Base-by-base conservation (phyloP, 2,797 vertebrate genomes). In the Cuniculus paca region DNA sequence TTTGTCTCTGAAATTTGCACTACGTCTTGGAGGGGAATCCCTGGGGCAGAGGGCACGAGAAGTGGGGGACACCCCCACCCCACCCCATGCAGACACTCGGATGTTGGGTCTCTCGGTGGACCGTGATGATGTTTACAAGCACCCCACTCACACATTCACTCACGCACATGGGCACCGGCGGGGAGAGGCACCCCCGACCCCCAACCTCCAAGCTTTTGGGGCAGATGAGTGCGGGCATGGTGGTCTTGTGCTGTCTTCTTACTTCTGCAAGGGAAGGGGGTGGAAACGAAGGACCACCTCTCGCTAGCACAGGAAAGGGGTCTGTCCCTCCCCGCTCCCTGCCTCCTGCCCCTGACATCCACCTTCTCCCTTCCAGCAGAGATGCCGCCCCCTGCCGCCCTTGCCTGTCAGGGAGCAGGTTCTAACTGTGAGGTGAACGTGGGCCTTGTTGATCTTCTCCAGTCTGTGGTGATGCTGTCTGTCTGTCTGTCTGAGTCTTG, bases 1-100 rank as follows among this genome's bases (percentile, higher is more conserved):
- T 98, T 97, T 96, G 97, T 98, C 97, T 98, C 97, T 97, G 98
- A 99, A 98, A 99, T 99, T 99, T 99, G 99, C 99, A 99, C 99
- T 99, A 99, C 98, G 98, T 96, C 97, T 97, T 60, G 79, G 98
- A 97, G 39, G 81, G 98, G 98, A 98, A 97, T 98, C 97, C 95
- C 96, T 95, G 93, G 9, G 95, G 96, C 98, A 97, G 97, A 94
- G 94, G 87, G 91, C 39, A 1, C 24, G 61, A 77, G 93, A 77
- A 88, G 94, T 88, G 95, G 97, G 97, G 89, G 95, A 16, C 1
- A 36, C 82, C 96, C 92, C 96, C 91, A 89, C 96, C 96, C 95
- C 95, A 70, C 74, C 88, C 75, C 42, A 68, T 96, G 97, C 50
- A 81, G 97, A 98, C 77, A 12, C 97, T 92, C 42, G 94, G 95